Evolutionary conservation across 2,113 vertebrate genomes (phyloP).

Genomic region (Salvelinus sp.): DNA sequence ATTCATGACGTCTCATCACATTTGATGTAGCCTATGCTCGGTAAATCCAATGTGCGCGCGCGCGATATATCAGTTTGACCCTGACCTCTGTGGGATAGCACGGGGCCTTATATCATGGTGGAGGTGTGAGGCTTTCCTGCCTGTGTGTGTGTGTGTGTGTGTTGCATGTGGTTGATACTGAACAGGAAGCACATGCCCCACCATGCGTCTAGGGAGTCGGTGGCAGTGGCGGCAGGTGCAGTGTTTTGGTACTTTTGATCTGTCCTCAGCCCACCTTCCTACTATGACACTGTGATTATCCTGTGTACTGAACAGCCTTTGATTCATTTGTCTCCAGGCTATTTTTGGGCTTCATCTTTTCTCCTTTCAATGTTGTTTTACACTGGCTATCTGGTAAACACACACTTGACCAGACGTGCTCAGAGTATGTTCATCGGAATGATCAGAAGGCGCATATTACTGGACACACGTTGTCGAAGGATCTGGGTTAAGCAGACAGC

Average conservation of each 20-base stretch:
- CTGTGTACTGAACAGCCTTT: slow-evolving; percentile 55
- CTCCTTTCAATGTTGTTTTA: slow-evolving; percentile 36
- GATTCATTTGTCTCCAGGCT: slow-evolving; percentile 58
- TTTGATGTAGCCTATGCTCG: no score
- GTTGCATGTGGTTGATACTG: not conserved
- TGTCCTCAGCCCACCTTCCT: slow-evolving; percentile 51
- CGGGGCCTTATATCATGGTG: not conserved
- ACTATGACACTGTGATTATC: slow-evolving; percentile 48
- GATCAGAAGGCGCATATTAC: not conserved
- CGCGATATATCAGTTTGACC: not conserved
- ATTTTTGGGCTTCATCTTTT: not conserved
- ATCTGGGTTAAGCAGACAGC: no score
- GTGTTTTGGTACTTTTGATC: slow-evolving; percentile 66
- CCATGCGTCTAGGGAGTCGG: not conserved
- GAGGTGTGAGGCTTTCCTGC: not conserved
- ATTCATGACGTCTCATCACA: not conserved
- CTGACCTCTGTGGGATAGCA: not conserved
- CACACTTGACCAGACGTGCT: slow-evolving; percentile 22
- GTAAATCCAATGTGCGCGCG: no score
- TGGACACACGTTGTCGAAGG: no score
- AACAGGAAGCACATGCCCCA: not conserved
- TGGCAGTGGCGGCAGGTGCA: slow-evolving; percentile 61
- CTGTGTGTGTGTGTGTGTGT: no score
- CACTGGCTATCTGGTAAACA: slow-evolving; percentile 4
- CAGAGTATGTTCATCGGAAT: not conserved